Base-by-base conservation (phyloP, 1,140 invertebrate species). In the Danaus melanippus region DNA sequence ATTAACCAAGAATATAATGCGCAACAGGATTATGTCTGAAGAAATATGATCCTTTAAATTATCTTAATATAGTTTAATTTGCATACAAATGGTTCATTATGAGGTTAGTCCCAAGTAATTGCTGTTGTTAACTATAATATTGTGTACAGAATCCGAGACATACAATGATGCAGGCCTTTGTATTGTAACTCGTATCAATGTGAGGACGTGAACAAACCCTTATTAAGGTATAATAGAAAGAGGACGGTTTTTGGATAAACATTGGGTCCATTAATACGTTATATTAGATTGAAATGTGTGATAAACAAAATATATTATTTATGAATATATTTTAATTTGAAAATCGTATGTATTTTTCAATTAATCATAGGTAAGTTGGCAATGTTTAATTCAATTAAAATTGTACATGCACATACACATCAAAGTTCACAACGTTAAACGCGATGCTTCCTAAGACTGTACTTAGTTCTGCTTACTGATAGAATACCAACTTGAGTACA, bases 11-110 rank as follows among this genome's bases (percentile, higher is more conserved):
- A 54, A 53, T 12, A 41, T 55, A 42, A 60, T 56, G 52, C 53
- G 44, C 53, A 50, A 57, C 39, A 40, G 51, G 39, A 58, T 52
- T 51, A 63, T 11, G 42, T 12, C 40, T 45, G 21, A 55, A 54
- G 66, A 73, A 67, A 58, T 69, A 61, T 64, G 65, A 71, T 66
- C 66, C 66, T 67, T 71, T 71, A 74, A 60, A 76, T 72, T 74
- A 73, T 74, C 69, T 74, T 66, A 58, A 65, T 71, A 64, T 57
- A 67, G 60, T 74, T 60, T 63, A 73, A 76, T 79, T 76, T 75
- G 60, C 75, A 81, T 81, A 74, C 58, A 79, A 81, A 78, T 79
- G 69, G 73, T 62, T 62, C 57, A 69, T 76, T 79, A 80, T 61
- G 66, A 59, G 67, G 71, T 68, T 73, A 68, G 60, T 54, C 65